Conservation (phyloP, 1,140 invertebrate species). For the Zophobas atratus region DNA sequence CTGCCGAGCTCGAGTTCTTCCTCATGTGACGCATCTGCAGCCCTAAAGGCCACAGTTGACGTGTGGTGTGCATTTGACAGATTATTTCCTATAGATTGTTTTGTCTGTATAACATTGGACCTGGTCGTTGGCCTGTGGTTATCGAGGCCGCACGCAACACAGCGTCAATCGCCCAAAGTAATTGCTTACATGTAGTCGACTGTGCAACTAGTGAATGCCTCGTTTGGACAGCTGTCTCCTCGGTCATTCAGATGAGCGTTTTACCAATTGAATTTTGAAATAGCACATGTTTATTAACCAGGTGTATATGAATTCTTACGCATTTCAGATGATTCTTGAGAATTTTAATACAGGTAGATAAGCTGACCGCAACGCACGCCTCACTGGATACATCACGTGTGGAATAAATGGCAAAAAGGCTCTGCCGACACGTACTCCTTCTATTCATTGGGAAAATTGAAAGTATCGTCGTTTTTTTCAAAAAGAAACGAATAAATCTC, state of each 20-base stretch:
- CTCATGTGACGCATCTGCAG: not conserved
- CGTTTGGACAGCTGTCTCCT: conserved; percentile 48
- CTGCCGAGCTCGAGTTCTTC: too few species aligned
- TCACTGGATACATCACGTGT: not conserved
- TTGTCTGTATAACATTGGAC: conserved; percentile 54
- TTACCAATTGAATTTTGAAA: conserved; percentile 53
- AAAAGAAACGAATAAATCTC: not conserved
- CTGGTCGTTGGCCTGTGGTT: conserved; percentile 55
- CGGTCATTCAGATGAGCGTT: conserved; percentile 52
- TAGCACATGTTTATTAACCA: conserved; percentile 53
- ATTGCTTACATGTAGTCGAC: conserved; percentile 10
- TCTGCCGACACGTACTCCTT: too few species aligned
- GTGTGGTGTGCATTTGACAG: conserved; percentile 31
- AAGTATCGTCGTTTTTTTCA: too few species aligned
- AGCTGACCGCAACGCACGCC: not conserved
- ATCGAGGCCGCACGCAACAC: conserved; percentile 53
- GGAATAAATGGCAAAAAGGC: not conserved
- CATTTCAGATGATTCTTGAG: conserved; percentile 43
- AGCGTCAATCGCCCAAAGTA: conserved; percentile 43
- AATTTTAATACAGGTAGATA: conserved; percentile 43
- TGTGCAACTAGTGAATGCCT: conserved; percentile 7
- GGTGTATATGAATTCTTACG: conserved; percentile 48
- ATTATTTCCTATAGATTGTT: conserved; percentile 53
- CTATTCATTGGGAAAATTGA: too few species aligned
- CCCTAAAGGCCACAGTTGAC: conserved; percentile 10